Evolutionary conservation across 2,797 vertebrate genomes (phyloP), one percentile per base, ranked within the genome.

Genomic region (Synaphobranchus kaupii): DNA sequence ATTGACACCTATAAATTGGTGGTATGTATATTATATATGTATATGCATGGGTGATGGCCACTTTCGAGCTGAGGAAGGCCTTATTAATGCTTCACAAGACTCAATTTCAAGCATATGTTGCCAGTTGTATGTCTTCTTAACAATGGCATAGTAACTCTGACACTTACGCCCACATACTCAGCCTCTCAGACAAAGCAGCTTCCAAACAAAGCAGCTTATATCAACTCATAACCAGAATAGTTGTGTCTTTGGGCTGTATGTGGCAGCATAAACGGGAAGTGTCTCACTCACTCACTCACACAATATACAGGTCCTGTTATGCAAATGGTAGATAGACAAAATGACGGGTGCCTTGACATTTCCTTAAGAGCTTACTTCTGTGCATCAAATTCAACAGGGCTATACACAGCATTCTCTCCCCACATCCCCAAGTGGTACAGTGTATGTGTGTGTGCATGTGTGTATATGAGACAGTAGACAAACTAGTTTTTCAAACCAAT

Each of bases 201-300:
- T 71, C 68, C 68, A 71, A 71, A 71, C 68, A 71, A 31, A 71
- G 28, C 68, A 71, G 68, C 28, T 71, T 71, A 71, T 71, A 9
- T 31, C 9, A 10, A 34, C 68, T 28, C 68, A 71, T n/a, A 71
- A 31, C 28, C 68, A 71, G 12, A 71, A 71, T 71, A 71, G 68
- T 13, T 31, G 68, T 71, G 68, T 68, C 6, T 68, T 68, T 68
- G 28, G 63, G 63, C 63, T 28, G 63, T 68, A n/a, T 1, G n/a
- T 12, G 25, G 63, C 63, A 71, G 12, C 68, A 34, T 71, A 71
- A 71, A n/a, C n/a, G 60, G n/a, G 10, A 0, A 34, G 28, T 34
- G 12, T 31, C 9, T 71, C 22, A 60, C 58, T 10, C 68, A 71
- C 68, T 71, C 68, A 71, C 28, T 12, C 28, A n/a, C 60, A n/a